Conservation (phyloP, 2,113 vertebrate genomes). For the Cervus canadensis region DNA sequence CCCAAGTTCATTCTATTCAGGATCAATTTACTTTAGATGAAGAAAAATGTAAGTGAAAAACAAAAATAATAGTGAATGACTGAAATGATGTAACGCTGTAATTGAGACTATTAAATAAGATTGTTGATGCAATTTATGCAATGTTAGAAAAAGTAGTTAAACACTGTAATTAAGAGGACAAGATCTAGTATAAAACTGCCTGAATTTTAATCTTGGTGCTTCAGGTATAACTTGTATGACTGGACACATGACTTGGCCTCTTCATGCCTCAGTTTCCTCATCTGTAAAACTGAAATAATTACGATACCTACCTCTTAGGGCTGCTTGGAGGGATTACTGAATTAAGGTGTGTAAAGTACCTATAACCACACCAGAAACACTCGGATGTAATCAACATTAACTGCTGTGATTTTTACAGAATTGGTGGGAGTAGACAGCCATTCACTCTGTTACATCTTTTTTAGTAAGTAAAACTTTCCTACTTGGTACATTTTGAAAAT, state of each 20-base stretch:
- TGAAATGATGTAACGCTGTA: neutral
- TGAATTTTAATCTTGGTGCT: neutral
- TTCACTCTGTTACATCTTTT: neutral
- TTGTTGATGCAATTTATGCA: neutral
- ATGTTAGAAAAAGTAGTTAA: neutral
- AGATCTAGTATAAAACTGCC: neutral
- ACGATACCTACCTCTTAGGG: neutral
- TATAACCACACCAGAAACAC: neutral
- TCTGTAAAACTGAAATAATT: neutral
- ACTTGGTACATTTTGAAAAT: neutral
- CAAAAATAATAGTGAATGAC: neutral
- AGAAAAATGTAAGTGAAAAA: neutral
- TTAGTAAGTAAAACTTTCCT: neutral
- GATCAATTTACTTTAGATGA: neutral
- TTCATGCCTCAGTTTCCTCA: neutral
- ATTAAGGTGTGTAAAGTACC: neutral
- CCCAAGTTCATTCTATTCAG: neutral
- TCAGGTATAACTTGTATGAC: neutral
- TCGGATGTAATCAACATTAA: neutral
- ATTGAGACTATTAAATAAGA: neutral
- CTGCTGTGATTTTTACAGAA: neutral
- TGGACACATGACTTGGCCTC: neutral
- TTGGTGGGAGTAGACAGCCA: neutral
- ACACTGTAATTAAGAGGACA: neutral
- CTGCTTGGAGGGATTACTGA: neutral